phyloP scores from a whole-genome alignment of 2,888 invertebrate genomes.

The Athalia circularis region DNA sequence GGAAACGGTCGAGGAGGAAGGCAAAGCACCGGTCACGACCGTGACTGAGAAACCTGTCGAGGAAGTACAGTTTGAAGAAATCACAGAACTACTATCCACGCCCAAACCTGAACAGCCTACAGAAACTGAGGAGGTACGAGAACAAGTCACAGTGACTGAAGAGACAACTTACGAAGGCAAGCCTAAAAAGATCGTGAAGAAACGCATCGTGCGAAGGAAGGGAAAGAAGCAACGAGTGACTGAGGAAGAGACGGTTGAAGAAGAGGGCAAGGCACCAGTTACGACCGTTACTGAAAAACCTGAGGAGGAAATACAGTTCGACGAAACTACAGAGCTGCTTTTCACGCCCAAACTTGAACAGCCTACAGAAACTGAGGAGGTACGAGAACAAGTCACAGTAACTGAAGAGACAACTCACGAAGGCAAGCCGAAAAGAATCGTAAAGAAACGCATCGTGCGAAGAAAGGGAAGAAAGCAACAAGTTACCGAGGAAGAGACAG shows the following conservation, averaged over 20 bases:
- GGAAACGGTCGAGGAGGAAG: conserved; percentile 63
- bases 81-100: conserved; percentile 27
- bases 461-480: conserved; percentile 71
- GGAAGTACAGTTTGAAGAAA: conserved; percentile 15
- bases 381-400: conserved; percentile 54
- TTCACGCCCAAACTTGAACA: conserved; percentile 61
- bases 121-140: conserved; percentile 43
- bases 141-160: conserved; percentile 63
- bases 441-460: conserved; percentile 70
- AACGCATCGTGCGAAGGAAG: conserved; percentile 72
- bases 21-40: conserved; percentile 66
- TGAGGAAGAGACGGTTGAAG: conserved; percentile 74
- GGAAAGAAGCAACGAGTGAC: conserved; percentile 73
- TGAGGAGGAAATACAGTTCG: conserved; percentile 47
- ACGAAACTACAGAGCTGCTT: conserved; percentile 14
- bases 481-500: conserved; percentile 72
- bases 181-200: conserved; percentile 66
- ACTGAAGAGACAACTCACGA: conserved; percentile 58
- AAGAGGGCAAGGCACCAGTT: conserved; percentile 73
- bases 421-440: conserved; percentile 59
- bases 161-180: conserved; percentile 70
- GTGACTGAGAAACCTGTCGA: conserved; percentile 54
- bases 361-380: conserved; percentile 59
- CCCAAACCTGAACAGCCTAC: conserved; percentile 33
- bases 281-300: conserved; percentile 65